Base-by-base conservation (phyloP, 2,113 vertebrate species). In the Periophthalmus modestus region DNA sequence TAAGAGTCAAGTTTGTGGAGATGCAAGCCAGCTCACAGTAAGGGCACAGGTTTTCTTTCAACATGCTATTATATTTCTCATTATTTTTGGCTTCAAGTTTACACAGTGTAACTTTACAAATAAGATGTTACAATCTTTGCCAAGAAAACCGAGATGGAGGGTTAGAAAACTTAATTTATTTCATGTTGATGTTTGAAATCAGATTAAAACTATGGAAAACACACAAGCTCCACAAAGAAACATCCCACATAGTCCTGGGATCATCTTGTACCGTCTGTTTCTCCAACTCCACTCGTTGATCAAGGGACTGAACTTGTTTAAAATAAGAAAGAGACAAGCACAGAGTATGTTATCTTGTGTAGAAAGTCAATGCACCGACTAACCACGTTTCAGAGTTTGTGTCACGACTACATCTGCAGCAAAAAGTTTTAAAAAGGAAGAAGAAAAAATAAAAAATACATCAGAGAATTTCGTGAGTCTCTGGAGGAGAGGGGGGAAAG, bases 401-500 rank as follows among this genome's bases (percentile, higher is more conserved):
- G 83, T 89, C 84, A 87, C 76, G 54, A 85, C 75, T 82, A 75
- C 75, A 68, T 75, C 62, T 24, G 10, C 69, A 72, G 72, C 66
- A 55, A 52, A 36, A 50, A 58, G 23, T 54, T 58, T 10, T 43
- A 69, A 63, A 66, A 65, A n/a, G 66, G 50, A 71, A 23, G 72
- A 65, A 68, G 47, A 43, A 69, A 21, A 36, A 74, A 71, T 91
- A 75, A 92, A 93, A 92, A 89, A 89, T 90, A 90, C 89, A 91
- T 91, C 85, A 91, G 83, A 92, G 88, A 59, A 68, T 88, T 83
- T 88, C 89, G 73, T 77, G 76, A 85, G 84, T 89, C 82, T 91
- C 83, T 2, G 69, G 83, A 77, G 75, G 76, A 85, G 82, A 75
- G 77, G 74, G 74, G 59, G 12, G 16, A 18, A 84, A 88, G 80